phyloP scores from a whole-genome alignment of 2,113 vertebrate species.

The Corydoras sp. region DNA sequence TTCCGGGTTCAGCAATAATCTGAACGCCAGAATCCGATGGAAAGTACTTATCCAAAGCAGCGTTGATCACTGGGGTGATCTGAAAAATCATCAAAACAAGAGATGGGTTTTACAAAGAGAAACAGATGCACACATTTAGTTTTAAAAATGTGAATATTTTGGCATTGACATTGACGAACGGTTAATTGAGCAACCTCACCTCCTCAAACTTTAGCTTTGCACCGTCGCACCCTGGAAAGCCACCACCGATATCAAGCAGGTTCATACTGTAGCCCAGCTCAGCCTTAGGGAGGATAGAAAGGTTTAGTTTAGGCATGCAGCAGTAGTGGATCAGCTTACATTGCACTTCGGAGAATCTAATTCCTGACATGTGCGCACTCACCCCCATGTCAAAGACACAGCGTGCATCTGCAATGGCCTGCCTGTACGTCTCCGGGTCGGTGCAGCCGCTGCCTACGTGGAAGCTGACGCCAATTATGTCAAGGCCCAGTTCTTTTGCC shows the following conservation, averaged over 20 bases:
- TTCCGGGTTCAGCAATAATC: conserved; percentile 90
- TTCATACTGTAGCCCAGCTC: conserved; percentile 88
- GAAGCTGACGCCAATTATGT: conserved; percentile 91
- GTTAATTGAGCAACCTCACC: conserved; percentile 56
- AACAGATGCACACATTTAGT: background rate
- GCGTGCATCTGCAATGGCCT: conserved; percentile 88
- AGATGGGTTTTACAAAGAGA: background rate
- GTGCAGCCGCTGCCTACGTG: conserved; percentile 96
- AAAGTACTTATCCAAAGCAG: conserved; percentile 91
- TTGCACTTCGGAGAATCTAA: background rate
- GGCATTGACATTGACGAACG: background rate
- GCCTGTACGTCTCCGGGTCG: conserved; percentile 80
- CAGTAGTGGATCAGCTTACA: background rate
- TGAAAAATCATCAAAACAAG: conserved; percentile 42
- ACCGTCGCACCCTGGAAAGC: conserved; percentile 95
- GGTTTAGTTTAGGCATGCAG: background rate
- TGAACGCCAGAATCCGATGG: conserved; percentile 76
- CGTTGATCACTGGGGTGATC: conserved; percentile 86
- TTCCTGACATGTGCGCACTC: conserved; percentile 51
- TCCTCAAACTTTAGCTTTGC: conserved; percentile 93
- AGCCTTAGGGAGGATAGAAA: conserved; percentile 56
- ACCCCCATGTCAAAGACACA: conserved; percentile 94
- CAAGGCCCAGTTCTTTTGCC: conserved; percentile 82
- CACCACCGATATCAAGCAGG: conserved; percentile 92
- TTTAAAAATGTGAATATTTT: background rate